Evolutionary conservation across 2,888 invertebrate genomes (phyloP).

Genomic region (Pimpla rufipes): DNA sequence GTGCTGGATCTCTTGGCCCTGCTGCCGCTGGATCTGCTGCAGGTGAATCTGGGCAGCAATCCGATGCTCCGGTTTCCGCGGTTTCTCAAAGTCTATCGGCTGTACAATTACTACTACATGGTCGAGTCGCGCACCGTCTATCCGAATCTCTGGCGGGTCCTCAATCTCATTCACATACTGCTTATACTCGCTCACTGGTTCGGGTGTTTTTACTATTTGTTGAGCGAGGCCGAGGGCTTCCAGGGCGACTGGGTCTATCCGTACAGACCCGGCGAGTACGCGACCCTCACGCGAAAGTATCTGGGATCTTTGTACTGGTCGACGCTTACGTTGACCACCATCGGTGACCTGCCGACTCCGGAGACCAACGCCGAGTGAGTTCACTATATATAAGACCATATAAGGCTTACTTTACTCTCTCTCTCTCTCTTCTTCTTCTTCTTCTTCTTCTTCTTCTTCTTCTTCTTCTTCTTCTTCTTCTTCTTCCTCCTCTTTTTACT

Average conservation of each 20-base stretch:
- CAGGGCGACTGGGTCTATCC: constrained; percentile 97
- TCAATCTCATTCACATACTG: constrained; percentile 97
- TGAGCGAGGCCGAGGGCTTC: constrained; percentile 96
- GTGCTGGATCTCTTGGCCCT: constrained; percentile 93
- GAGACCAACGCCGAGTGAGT: constrained; percentile 99
- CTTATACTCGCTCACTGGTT: constrained; percentile 98
- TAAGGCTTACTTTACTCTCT: neutral
- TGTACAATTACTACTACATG: constrained; percentile 97
- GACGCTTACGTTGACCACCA: constrained; percentile 97
- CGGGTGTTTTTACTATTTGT: constrained; percentile 98
- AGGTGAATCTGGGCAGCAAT: constrained; percentile 92
- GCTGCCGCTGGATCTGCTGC: constrained; percentile 94
- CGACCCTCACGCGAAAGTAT: constrained; percentile 96
- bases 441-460: constrained; percentile 17
- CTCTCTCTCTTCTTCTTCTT: constrained; percentile 17
- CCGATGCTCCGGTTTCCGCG: constrained; percentile 96
- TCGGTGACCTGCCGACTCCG: constrained; percentile 97
- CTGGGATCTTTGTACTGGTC: constrained; percentile 98
- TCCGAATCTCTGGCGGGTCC: constrained; percentile 98
- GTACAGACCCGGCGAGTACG: constrained; percentile 94
- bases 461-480: constrained; percentile 21
- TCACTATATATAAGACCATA: constrained; percentile 55
- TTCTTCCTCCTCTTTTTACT: neutral
- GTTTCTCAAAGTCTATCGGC: constrained; percentile 96
- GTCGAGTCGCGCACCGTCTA: constrained; percentile 98